Percentiles rank a stretch among this genome's conserved stretches.
Conservation (phyloP, 1,140 invertebrate species). For the Venustaconcha ellipsiformis region DNA sequence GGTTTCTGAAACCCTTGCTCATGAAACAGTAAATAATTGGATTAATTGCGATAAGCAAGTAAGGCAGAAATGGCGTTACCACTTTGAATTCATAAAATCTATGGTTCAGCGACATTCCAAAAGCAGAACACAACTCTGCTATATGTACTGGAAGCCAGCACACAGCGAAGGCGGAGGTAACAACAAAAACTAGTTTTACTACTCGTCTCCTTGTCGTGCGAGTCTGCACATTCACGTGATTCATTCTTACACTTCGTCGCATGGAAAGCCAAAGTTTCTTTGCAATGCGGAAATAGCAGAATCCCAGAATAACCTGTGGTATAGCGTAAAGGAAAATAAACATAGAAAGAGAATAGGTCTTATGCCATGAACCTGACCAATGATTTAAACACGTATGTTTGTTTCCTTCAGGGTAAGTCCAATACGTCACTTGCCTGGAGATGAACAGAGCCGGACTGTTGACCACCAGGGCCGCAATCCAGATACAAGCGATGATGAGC, state of each 20-base stretch:
- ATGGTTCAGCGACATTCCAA: conserved; percentile 79
- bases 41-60: conserved; percentile 91
- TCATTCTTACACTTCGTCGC: conserved; percentile 14
- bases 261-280: conserved; percentile 38
- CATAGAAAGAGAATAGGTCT: conserved; percentile 37
- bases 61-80: conserved; percentile 71
- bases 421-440: conserved; percentile 3
- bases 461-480: conserved; percentile 39
- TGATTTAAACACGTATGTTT: too few species aligned
- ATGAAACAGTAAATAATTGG: conserved; percentile 91
- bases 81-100: conserved; percentile 89
- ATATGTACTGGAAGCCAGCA: conserved; percentile 88
- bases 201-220: conserved; percentile 70
- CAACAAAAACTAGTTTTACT: conserved; percentile 86
- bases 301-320: conserved; percentile 38
- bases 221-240: conserved; percentile 23
- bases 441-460: conserved; percentile 37
- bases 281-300: conserved; percentile 51
- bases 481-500: conserved; percentile 32
- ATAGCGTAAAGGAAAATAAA: conserved; percentile 45
- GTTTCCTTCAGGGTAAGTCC: background rate
- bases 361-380: background rate
- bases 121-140: conserved; percentile 84
- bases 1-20: conserved; percentile 88
- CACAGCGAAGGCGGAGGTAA: conserved; percentile 88